Conservation (phyloP, 1,140 invertebrate species). For the Alviniconcha marisindica region DNA sequence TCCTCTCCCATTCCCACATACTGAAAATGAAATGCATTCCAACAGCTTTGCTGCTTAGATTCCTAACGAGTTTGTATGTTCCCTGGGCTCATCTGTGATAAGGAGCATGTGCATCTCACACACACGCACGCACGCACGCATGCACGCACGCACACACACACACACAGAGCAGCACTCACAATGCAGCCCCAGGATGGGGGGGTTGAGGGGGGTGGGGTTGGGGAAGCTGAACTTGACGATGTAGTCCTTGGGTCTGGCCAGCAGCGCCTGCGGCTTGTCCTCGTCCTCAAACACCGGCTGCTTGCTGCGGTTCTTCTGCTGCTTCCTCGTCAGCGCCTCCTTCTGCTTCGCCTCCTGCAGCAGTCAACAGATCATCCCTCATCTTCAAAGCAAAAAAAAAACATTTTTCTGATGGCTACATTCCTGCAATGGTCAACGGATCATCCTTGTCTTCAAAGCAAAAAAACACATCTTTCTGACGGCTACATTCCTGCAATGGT, state of each 20-base stretch:
- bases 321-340: slow-evolving; percentile 93
- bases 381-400: not conserved
- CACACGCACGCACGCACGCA: not conserved
- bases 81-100: no score
- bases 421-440: no score
- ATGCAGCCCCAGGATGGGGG: slow-evolving; percentile 95
- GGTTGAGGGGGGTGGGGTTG: slow-evolving; percentile 94
- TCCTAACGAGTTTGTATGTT: no score
- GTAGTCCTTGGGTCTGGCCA: slow-evolving; percentile 94
- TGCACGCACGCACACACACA: not conserved
- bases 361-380: not conserved
- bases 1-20: no score
- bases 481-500: no score
- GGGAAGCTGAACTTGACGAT: slow-evolving; percentile 98
- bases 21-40: no score
- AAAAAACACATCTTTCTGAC: no score
- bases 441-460: not conserved
- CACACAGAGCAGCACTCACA: slow-evolving; percentile 78
- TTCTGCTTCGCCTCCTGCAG: slow-evolving; percentile 91
- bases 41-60: no score
- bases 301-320: slow-evolving; percentile 85
- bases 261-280: slow-evolving; percentile 85
- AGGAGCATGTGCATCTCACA: no score
- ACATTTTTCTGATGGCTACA: not conserved
- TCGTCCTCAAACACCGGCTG: slow-evolving; percentile 82